phyloP scores from a whole-genome alignment of 2,888 invertebrate species.

The Iphiclides podalirius region DNA sequence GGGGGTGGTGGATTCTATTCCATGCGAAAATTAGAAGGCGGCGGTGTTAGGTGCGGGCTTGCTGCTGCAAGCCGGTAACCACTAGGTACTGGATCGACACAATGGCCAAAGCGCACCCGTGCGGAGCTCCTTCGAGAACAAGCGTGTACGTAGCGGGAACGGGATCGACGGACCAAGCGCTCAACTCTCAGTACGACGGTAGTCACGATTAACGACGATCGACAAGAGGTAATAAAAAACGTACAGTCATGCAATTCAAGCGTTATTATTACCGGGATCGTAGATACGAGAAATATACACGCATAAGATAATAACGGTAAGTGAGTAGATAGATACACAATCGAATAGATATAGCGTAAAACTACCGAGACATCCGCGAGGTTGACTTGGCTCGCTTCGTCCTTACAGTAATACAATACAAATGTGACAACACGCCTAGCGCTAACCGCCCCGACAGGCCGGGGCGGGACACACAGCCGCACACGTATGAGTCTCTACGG shows the following conservation, averaged over 20 bases:
- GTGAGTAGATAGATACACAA: constrained; percentile 73
- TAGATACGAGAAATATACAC: constrained; percentile 79
- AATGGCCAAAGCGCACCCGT: constrained; percentile 77
- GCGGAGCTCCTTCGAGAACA: constrained; percentile 71
- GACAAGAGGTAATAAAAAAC: constrained; percentile 83
- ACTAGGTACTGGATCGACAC: constrained; percentile 69
- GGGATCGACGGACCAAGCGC: constrained; percentile 73
- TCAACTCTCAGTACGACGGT: constrained; percentile 75
- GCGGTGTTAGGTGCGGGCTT: constrained; percentile 78
- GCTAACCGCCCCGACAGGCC: constrained; percentile 74
- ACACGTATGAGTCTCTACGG: constrained; percentile 76
- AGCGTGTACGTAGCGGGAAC: constrained; percentile 80
- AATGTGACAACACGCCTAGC: constrained; percentile 78
- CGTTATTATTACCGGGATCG: constrained; percentile 92
- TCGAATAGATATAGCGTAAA: constrained; percentile 75
- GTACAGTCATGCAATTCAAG: constrained; percentile 92
- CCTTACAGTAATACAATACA: constrained; percentile 78
- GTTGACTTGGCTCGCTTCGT: constrained; percentile 70
- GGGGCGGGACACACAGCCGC: constrained; percentile 61
- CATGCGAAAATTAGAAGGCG: constrained; percentile 79
- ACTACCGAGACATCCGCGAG: constrained; percentile 75
- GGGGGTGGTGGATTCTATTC: constrained; percentile 77
- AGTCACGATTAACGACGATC: constrained; percentile 72
- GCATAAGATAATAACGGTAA: constrained; percentile 75
- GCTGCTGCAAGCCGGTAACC: constrained; percentile 72